phyloP scores from a whole-genome alignment of 2,888 invertebrate species.

The Pomacea canaliculata region DNA sequence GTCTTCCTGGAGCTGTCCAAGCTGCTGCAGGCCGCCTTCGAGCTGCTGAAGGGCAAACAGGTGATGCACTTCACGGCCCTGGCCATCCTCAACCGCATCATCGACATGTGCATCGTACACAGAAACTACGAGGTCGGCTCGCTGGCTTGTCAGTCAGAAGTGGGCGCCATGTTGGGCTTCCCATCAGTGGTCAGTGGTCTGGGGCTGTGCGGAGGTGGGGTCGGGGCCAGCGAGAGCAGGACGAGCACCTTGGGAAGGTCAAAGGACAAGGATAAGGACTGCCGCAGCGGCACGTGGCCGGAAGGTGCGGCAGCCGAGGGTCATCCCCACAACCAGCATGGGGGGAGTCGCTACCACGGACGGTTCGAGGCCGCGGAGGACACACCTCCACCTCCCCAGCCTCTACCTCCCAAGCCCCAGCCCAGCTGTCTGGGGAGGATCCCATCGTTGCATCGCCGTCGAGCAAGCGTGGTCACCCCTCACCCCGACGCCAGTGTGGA shows the following conservation, averaged over 20 bases:
- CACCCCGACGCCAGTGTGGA: slow-evolving; percentile 23
- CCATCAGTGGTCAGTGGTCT: not conserved
- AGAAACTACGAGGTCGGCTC: slow-evolving; percentile 65
- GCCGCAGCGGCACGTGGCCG: not conserved
- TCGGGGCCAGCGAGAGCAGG: not conserved
- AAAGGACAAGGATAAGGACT: slow-evolving; percentile 12
- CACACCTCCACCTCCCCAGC: not conserved
- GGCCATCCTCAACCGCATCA: slow-evolving; percentile 73
- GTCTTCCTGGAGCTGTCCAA: slow-evolving; percentile 71
- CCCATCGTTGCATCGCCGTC: slow-evolving; percentile 38
- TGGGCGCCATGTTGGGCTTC: slow-evolving; percentile 9
- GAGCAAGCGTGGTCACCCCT: slow-evolving; percentile 30
- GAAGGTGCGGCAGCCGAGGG: not conserved
- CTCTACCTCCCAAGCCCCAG: slow-evolving; percentile 8
- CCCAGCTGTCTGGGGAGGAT: slow-evolving; percentile 34
- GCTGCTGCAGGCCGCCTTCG: slow-evolving; percentile 73
- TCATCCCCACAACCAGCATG: not conserved
- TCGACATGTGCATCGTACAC: slow-evolving; percentile 73
- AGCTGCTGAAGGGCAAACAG: slow-evolving; percentile 74
- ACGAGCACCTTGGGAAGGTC: slow-evolving; percentile 7
- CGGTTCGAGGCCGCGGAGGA: not conserved
- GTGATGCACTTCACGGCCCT: slow-evolving; percentile 76
- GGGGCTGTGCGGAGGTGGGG: slow-evolving; percentile 3
- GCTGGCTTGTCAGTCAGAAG: slow-evolving; percentile 31
- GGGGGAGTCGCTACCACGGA: no score